These are phyloP conservation scores for Apocheima hispidaria DNA, from an alignment of 2,888 invertebrate genomes.

Conservation along the genomic window DNA sequence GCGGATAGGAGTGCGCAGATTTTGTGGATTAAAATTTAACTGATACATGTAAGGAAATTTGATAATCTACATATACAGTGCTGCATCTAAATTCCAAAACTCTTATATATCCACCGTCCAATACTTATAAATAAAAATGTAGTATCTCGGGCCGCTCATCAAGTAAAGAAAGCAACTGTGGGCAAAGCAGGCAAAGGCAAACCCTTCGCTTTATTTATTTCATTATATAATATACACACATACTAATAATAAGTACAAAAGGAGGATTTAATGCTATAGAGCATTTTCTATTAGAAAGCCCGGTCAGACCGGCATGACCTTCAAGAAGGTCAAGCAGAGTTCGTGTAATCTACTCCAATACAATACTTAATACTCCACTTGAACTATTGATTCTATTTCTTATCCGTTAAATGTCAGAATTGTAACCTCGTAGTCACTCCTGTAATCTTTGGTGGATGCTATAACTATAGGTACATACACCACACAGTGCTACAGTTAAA, in stretches of 20 bases:
- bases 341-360: too few relatives aligned
- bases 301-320: neutral
- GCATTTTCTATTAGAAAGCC: neutral
- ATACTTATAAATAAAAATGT: too few relatives aligned
- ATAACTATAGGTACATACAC: neutral
- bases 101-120: neutral
- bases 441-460: neutral
- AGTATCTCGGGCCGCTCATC: neutral
- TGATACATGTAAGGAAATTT: neutral
- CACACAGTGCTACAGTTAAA: too few relatives aligned
- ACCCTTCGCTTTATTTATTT: neutral
- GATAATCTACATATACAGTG: neutral
- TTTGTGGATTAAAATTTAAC: neutral
- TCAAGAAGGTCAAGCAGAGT: slow-evolving; percentile 3
- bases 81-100: neutral
- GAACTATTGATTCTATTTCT: neutral
- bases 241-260: neutral
- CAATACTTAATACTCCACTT: neutral
- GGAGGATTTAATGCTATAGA: neutral
- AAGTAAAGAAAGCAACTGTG: neutral
- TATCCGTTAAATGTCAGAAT: neutral
- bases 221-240: neutral
- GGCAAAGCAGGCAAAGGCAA: neutral
- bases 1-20: too few relatives aligned
- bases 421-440: neutral